Evolutionary conservation across 2,888 invertebrate species (phyloP), one percentile per base, ranked within the genome.

Genomic region (Rhagium mordax): DNA sequence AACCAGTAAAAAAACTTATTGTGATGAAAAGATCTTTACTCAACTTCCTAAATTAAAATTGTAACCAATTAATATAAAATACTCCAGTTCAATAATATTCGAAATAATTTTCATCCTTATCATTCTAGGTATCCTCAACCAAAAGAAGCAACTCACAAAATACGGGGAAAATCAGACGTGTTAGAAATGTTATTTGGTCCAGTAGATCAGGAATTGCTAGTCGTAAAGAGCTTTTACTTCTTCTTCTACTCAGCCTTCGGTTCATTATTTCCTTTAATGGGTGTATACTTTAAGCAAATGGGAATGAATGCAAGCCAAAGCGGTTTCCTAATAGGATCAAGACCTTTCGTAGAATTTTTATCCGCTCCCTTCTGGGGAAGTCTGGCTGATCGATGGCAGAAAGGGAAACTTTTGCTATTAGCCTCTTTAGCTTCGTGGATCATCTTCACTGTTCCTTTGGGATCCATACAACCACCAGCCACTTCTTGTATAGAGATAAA

Each of bases 181-280:
- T 88, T 97, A 81, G 96, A 97, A 89, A 91, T 94, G 88, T 87
- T 96, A 78, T 94, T 94, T 86, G 95, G 96, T 33, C 90, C 93
- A 41, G 94, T 97, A 49, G 96, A 98, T 87, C 95, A 95, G 81
- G 97, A 98, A 87, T 90, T 99, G 66, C 91, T 99, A 80, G 94
- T 98, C 68, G 97, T 98, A 81, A 99, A 99, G 89, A 94, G 96
- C 20, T 99, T 99, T 89, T 99, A 99, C 88, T 98, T 99, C 89
- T 98, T 98, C 91, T 99, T 99, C 90, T 99, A 98, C 89, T 97
- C 98, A 51, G 98, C 99, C 0, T 99, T 99, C 87, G 99, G 99
- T 5, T 98, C 98, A 0, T 91, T 99, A 15, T 99, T 99, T 87
- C 99, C 99, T 0, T 90, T 99, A 75, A 96, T 99, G 94, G 99